Evolutionary conservation across 2,113 vertebrate genomes (phyloP), one percentile per base, ranked within the genome.

Genomic region (Okapia johnstoni): DNA sequence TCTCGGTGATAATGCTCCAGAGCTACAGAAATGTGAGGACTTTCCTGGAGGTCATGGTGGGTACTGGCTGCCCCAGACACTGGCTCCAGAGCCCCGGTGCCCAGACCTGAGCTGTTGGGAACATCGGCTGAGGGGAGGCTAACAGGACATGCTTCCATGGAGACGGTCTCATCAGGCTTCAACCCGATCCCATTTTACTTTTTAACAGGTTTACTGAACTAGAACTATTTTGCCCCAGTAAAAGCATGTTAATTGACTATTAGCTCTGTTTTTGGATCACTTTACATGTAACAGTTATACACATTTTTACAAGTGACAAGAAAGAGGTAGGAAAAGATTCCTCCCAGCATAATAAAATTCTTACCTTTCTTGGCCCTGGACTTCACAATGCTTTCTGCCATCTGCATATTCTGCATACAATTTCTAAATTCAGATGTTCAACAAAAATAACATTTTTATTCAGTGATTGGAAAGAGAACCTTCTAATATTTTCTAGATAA

Each of bases 81-180:
- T 73, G 1, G 5, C 4, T 25, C 5, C 10, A 21, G 57, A 36
- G 28, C 7, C 12, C 7, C 1, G 5, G 7, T 2, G 7, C 3
- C 40, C 50, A 46, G 5, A 14, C 6, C 2, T 33, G 3, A 8
- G n/a, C 1, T 48, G 10, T 15, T 55, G 70, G 73, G 46, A 26
- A 7, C 8, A 12, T 1, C 2, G 19, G 58, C 28, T 85, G n/a
- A 2, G 11, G 5, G 2, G 2, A 2, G 7, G 25, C 15, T 63
- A 46, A 55, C 0, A 3, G 28, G 1, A 19, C 3, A 11, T 0
- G 16, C 23, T 19, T 61, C 52, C 0, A 0, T 1, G 36, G 80
- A 94, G 15, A 61, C 2, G 2, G 2, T 36, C 25, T n/a, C 0
- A 0, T 2, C 19, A 5, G 40, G 70, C 50, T 26, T 3, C 23